Evolutionary conservation across 2,113 vertebrate genomes (phyloP), one percentile per base, ranked within the genome.

Genomic region (Mirza zaza): DNA sequence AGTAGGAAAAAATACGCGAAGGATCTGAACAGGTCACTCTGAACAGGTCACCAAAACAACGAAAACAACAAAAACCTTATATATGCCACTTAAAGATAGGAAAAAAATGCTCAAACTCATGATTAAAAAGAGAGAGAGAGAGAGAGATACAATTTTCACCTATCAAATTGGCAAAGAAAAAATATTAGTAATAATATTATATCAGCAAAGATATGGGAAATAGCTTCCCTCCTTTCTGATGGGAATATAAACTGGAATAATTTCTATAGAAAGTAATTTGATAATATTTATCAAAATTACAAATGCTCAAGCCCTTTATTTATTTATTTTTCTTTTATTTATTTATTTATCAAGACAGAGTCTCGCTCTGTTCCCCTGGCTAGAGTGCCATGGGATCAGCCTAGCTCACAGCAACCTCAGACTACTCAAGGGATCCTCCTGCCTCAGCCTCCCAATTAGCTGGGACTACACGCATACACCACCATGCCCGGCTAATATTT

Each of bases 91-190:
- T 10, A 55, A 68, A 70, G 20, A 18, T 61, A 34, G 52, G n/a
- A 61, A 68, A 87, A 87, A 87, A 76, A 42, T 70, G 50, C 50
- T 8, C 45, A 45, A 45, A 45, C 45, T 87, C 23, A 39, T 83
- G 59, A 14, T 15, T 32, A 25, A 63, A 12, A 25, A 25, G 5
- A 39, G 2, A 23, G 59, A 61, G 2, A 23, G 59, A 61, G 27
- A 23, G 9, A 61, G 8, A 71, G 18, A 88, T 39, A 84, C 2
- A 20, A 6, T 52, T 88, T 85, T 85, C 36, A 83, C 61, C 12
- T 67, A n/a, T 59, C 45, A 80, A 57, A 92, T n/a, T 71, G 59
- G 21, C 63, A 71, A 95, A 96, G 71, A 50, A 75, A 71, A 92
- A 77, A 73, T 39, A 81, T 81, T 59, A 23, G 36, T 70, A 59